These are phyloP conservation scores for Carassius gibelio DNA, from an alignment of 2,113 vertebrate species.

Conservation along the genomic window DNA sequence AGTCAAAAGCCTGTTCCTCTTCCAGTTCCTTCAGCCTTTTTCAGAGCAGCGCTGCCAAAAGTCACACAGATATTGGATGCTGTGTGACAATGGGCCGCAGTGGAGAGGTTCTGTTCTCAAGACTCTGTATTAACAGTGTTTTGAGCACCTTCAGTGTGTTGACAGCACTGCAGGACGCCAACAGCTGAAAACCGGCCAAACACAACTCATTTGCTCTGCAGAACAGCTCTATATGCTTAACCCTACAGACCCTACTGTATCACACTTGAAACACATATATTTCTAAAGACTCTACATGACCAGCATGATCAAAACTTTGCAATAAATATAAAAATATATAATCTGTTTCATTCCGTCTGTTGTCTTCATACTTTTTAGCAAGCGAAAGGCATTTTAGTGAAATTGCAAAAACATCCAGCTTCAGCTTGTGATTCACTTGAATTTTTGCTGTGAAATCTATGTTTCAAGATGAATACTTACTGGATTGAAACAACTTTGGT, in stretches of 20 bases:
- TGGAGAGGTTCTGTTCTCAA: constrained; percentile 31
- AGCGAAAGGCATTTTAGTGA: no score
- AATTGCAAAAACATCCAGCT: no score
- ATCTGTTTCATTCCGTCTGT: no score
- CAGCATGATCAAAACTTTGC: no score
- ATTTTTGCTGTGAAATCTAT: no score
- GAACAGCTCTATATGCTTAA: neutral
- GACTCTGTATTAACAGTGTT: constrained; percentile 47
- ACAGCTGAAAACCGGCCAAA: constrained; percentile 28
- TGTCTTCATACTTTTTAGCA: no score
- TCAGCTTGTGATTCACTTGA: no score
- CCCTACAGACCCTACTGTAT: neutral
- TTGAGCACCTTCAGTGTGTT: constrained; percentile 54
- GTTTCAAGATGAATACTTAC: no score
- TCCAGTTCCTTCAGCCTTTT: constrained; percentile 21
- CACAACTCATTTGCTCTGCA: constrained; percentile 16
- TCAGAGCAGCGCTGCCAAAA: constrained; percentile 25
- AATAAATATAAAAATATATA: no score
- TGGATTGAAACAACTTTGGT: no score
- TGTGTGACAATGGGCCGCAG: constrained; percentile 49
- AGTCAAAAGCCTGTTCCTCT: neutral
- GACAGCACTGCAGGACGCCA: constrained; percentile 50
- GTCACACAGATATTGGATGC: constrained; percentile 44
- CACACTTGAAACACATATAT: neutral
- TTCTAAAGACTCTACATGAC: neutral